Evolutionary conservation across 1,140 invertebrate species (phyloP).

Genomic region (Hermetia illucens): DNA sequence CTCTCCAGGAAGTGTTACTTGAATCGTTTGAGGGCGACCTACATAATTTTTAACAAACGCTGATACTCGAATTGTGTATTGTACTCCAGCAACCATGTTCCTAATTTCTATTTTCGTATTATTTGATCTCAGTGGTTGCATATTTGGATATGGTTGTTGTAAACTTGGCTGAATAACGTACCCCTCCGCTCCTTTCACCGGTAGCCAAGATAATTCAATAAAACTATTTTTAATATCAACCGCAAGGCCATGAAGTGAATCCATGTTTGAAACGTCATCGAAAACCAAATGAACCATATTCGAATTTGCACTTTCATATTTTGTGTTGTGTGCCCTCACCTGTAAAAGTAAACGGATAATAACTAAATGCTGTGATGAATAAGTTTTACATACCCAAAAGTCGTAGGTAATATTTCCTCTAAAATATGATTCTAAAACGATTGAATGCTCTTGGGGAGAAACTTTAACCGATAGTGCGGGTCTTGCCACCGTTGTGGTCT

Average conservation of each 20-base stretch:
- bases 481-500: slow-evolving; percentile 13
- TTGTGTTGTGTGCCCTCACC: slow-evolving; percentile 50
- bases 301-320: slow-evolving; percentile 41
- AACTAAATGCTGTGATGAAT: not conserved
- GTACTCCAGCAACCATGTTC: slow-evolving; percentile 37
- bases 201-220: slow-evolving; percentile 44
- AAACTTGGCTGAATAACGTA: slow-evolving; percentile 40
- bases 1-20: slow-evolving; percentile 37
- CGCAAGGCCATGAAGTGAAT: slow-evolving; percentile 40
- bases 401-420: slow-evolving; percentile 47
- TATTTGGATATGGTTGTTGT: slow-evolving; percentile 35
- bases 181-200: slow-evolving; percentile 40
- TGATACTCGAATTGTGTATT: slow-evolving; percentile 40
- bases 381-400: slow-evolving; percentile 47
- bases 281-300: slow-evolving; percentile 38
- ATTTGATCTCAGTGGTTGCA: slow-evolving; percentile 24
- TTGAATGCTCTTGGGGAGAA: slow-evolving; percentile 28
- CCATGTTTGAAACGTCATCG: slow-evolving; percentile 44
- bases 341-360: slow-evolving; percentile 17
- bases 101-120: slow-evolving; percentile 35
- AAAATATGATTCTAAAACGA: slow-evolving; percentile 41
- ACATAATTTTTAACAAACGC: slow-evolving; percentile 43
- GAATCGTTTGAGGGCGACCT: slow-evolving; percentile 38
- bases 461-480: slow-evolving; percentile 32
- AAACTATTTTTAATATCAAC: slow-evolving; percentile 30